Conservation (phyloP, 35 echinoderm and acorn worm species). For the Anneissia japonica region DNA sequence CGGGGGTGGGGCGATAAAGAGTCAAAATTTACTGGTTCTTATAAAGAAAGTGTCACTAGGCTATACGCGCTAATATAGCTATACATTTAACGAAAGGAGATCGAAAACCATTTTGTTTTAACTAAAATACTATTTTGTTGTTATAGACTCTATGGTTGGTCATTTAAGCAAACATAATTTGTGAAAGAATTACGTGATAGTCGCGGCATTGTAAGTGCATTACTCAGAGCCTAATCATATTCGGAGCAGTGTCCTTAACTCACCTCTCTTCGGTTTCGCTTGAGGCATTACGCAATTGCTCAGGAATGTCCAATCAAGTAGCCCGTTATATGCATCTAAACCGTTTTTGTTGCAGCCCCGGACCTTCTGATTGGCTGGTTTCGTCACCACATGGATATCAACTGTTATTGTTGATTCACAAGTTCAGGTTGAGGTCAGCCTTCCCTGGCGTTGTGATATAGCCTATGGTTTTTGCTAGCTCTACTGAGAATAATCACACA, state of each 20-base stretch:
- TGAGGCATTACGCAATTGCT: constrained; percentile 59
- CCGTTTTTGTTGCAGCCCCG: neutral
- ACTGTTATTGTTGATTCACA: constrained; percentile 36
- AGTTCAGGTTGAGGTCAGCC: constrained; percentile 66
- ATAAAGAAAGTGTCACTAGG: too few relatives aligned
- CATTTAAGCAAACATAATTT: too few relatives aligned
- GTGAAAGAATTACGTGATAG: neutral
- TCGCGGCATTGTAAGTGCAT: neutral
- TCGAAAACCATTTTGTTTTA: too few relatives aligned
- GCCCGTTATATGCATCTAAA: constrained; percentile 14
- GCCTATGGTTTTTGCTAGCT: neutral
- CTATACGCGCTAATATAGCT: too few relatives aligned
- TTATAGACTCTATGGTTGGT: too few relatives aligned
- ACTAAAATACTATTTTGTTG: too few relatives aligned
- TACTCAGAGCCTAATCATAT: neutral
- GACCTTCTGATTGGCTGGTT: constrained; percentile 27
- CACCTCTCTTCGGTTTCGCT: constrained; percentile 25
- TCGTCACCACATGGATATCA: constrained; percentile 9
- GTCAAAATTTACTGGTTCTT: too few relatives aligned
- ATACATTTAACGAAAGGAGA: too few relatives aligned
- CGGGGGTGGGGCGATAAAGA: too few relatives aligned
- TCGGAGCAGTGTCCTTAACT: constrained; percentile 27
- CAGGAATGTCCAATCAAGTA: constrained; percentile 50
- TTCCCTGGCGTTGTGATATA: constrained; percentile 4
- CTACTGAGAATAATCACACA: neutral